These are phyloP conservation scores for Myotis yumanensis DNA, from an alignment of 2,113 vertebrate genomes.

Conservation along the genomic window DNA sequence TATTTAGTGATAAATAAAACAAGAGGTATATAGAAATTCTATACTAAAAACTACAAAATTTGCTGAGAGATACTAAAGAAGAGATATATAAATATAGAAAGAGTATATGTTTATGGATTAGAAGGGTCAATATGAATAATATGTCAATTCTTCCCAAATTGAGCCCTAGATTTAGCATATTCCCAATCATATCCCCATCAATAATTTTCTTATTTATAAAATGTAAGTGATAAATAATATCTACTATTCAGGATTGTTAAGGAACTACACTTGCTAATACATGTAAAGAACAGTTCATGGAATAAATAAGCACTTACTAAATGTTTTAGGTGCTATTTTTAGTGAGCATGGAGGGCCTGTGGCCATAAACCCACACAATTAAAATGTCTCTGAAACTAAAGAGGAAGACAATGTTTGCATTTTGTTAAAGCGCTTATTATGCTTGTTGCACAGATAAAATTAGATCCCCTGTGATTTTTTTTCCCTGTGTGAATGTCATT, in stretches of 20 bases:
- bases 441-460: not conserved
- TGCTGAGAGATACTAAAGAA: not conserved
- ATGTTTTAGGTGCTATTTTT: constrained; percentile 10
- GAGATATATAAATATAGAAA: not conserved
- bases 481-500: not conserved
- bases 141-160: constrained; percentile 14
- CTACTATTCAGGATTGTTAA: not conserved
- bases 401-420: not conserved
- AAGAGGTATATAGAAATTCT: not conserved
- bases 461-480: not conserved
- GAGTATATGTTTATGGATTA: not conserved
- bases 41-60: constrained; percentile 17
- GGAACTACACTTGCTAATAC: not conserved
- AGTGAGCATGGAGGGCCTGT: not conserved
- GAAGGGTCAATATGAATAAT: not conserved
- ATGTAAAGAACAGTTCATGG: not conserved
- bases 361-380: constrained; percentile 26
- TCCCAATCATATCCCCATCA: not conserved
- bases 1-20: not conserved
- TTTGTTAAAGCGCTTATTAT: not conserved
- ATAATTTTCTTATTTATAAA: constrained; percentile 48
- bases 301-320: not conserved
- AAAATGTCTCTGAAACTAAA: not conserved
- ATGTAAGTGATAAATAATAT: not conserved
- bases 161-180: not conserved